phyloP scores from a whole-genome alignment of 2,113 vertebrate species.

The Chionodraco myersi region DNA sequence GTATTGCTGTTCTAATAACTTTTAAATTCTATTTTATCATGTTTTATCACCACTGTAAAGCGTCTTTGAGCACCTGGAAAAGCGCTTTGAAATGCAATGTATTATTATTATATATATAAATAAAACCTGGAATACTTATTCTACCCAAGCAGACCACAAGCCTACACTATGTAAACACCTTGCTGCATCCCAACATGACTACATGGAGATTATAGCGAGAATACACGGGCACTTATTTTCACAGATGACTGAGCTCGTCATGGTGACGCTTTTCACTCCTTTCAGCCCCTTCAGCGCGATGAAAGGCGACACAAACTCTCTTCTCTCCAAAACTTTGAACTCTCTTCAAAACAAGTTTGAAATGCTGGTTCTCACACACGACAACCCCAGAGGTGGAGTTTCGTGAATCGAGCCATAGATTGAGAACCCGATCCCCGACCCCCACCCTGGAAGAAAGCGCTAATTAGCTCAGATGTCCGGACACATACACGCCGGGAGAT shows the following conservation, averaged over 20 bases:
- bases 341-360: slow-evolving; percentile 73
- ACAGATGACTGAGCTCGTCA: slow-evolving; percentile 85
- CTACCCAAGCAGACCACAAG: slow-evolving; percentile 49
- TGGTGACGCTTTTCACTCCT: slow-evolving; percentile 80
- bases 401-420: slow-evolving; percentile 78
- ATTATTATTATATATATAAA: too few species aligned
- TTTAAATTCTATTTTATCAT: too few species aligned
- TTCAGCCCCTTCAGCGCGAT: slow-evolving; percentile 73
- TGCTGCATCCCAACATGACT: slow-evolving; percentile 75
- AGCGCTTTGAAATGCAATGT: too few species aligned
- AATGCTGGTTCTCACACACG: slow-evolving; percentile 82
- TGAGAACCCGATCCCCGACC: slow-evolving; percentile 15
- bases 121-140: neutral
- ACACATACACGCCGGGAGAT: slow-evolving; percentile 49
- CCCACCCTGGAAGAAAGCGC: slow-evolving; percentile 63
- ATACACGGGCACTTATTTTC: slow-evolving; percentile 79
- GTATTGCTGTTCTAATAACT: too few species aligned
- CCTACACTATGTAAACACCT: slow-evolving; percentile 68
- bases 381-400: slow-evolving; percentile 70
- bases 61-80: too few species aligned
- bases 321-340: slow-evolving; percentile 78
- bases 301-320: slow-evolving; percentile 74
- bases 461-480: slow-evolving; percentile 81
- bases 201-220: slow-evolving; percentile 79
- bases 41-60: too few species aligned